Percentiles rank a stretch among this genome's conserved stretches.
Evolutionary conservation across 2,113 vertebrate species (phyloP).

Genomic region (Scytalopus superciliaris): DNA sequence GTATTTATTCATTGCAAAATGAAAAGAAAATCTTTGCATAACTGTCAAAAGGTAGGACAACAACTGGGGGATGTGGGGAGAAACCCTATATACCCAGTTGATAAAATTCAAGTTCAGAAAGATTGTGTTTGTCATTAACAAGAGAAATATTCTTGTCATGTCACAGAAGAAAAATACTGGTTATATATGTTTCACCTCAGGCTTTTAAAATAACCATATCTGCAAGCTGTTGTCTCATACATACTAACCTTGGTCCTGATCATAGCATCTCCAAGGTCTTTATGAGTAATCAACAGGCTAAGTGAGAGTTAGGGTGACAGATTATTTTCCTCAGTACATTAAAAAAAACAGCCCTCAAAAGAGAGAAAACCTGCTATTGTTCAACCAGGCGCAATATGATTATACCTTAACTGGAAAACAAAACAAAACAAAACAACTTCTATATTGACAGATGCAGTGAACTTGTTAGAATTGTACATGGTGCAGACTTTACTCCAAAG

Average conservation of each 20-base stretch:
- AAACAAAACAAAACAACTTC: no score
- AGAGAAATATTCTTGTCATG: neutral
- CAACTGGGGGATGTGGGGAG: fast-evolving
- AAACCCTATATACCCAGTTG: fast-evolving
- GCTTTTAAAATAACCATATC: neutral
- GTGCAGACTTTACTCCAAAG: neutral
- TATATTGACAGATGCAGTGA: neutral
- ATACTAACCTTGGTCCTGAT: neutral
- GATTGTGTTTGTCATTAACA: neutral
- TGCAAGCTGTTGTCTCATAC: neutral
- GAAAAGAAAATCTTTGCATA: neutral
- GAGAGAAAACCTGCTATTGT: neutral
- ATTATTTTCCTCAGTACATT: neutral
- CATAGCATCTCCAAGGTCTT: neutral
- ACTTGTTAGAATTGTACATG: neutral
- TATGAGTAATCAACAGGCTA: neutral
- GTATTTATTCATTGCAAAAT: neutral
- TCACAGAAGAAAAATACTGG: neutral
- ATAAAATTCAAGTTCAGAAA: neutral
- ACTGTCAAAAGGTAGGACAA: neutral
- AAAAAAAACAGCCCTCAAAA: neutral
- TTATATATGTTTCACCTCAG: neutral
- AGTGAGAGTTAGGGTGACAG: neutral
- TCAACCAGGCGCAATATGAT: neutral
- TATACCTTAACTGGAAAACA: neutral